phyloP scores from a whole-genome alignment of 2,888 invertebrate species.

The Noctua comes region DNA sequence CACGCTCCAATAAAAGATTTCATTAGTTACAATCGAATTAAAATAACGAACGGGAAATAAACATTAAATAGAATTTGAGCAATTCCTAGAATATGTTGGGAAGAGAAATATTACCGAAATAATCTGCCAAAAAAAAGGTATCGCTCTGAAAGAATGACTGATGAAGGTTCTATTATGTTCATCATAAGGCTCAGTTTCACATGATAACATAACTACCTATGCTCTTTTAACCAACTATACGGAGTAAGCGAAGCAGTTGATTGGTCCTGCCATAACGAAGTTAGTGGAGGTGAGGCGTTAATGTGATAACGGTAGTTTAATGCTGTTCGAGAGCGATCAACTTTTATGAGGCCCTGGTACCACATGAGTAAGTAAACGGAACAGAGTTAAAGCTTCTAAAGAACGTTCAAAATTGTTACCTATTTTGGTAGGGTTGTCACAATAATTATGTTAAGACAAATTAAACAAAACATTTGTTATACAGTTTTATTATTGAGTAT shows the following conservation, averaged over 20 bases:
- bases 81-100: background rate
- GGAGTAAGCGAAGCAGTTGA: slow-evolving; percentile 13
- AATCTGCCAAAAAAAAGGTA: background rate
- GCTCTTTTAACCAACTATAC: background rate
- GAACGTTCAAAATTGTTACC: too few relatives aligned
- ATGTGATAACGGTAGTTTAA: slow-evolving; percentile 45
- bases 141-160: background rate
- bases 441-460: too few relatives aligned
- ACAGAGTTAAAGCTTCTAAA: too few relatives aligned
- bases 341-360: slow-evolving; percentile 30
- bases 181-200: background rate
- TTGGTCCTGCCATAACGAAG: slow-evolving; percentile 22
- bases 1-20: background rate
- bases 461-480: too few relatives aligned
- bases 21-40: background rate
- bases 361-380: too few relatives aligned
- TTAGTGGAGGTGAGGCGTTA: slow-evolving; percentile 17
- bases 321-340: slow-evolving; percentile 5
- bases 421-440: too few relatives aligned
- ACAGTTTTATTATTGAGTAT: too few relatives aligned
- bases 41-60: background rate
- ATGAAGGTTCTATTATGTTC: background rate
- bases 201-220: background rate
- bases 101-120: background rate
- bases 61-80: background rate